Conservation (phyloP, 1,140 invertebrate species). For the Xylocopa sonorina region DNA sequence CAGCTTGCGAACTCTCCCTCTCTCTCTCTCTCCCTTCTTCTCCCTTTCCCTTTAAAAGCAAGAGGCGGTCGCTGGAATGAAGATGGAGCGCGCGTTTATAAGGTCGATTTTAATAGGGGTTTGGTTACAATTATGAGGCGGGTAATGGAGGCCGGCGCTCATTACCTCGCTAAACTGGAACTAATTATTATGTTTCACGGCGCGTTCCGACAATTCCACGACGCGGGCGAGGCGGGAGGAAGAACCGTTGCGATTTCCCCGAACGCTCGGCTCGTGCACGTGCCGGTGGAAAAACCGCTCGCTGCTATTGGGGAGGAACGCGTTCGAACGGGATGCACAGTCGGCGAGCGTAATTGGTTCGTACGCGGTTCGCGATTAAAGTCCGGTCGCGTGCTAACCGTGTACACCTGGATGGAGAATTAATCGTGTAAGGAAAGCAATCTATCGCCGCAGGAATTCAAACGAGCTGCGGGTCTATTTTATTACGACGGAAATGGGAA, state of each 20-base stretch:
- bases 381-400: constrained; percentile 13
- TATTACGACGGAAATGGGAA: not conserved
- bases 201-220: constrained; percentile 67
- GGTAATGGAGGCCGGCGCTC: constrained; percentile 64
- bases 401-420: constrained; percentile 7
- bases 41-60: too few species aligned
- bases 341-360: constrained; percentile 4
- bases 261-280: not conserved
- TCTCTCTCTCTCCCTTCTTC: too few species aligned
- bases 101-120: constrained; percentile 74
- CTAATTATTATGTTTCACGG: constrained; percentile 74
- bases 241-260: constrained; percentile 40
- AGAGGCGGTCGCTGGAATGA: not conserved
- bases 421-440: constrained; percentile 11
- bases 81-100: constrained; percentile 66
- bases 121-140: constrained; percentile 74
- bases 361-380: constrained; percentile 19
- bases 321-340: not conserved
- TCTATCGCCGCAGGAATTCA: constrained; percentile 14
- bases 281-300: not conserved
- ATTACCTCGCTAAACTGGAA: constrained; percentile 73
- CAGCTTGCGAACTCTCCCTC: constrained; percentile 15
- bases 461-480: constrained; percentile 5
- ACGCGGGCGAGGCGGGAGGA: not conserved
- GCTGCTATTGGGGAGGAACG: not conserved